Evolutionary conservation across 2,888 invertebrate species (phyloP), one percentile per base, ranked within the genome.

Genomic region (Xylophagus ater): DNA sequence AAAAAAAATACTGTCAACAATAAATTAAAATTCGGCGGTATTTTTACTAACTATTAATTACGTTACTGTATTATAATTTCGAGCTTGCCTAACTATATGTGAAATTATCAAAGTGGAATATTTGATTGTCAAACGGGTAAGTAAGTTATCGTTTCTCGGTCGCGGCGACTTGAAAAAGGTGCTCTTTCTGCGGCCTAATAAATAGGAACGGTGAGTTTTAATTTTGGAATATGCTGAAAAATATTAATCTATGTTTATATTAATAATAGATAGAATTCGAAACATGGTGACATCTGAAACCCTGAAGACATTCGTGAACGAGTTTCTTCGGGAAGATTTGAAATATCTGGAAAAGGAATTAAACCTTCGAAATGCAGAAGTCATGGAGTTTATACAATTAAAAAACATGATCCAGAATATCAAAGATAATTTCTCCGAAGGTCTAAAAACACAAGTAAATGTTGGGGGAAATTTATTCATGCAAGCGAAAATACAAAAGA

Each of bases 391-490:
- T 45, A 60, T 78, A 7, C 82, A 86, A 53, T 68, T 88, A 30
- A 78, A 79, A 57, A 78, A 76, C 40, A 70, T 76, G 1, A 71
- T 88, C 15, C 72, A 78, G 56, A 73, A 78, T 0, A 61, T 85
- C 4, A 69, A 70, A 23, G 64, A 67, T 3, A 55, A 70, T 1
- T 67, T 73, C 32, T 68, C 72, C 4, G 65, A 67, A 44, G 71
- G 71, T 19, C 66, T 78, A 34, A 78, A 78, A 52, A 78, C 80
- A 0, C 72, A 79, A 63, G 72, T 89, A 18, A 83, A 89, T 56
- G 64, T 90, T 20, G 89, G 89, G n/a, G 80, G 81, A 50, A 83
- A 81, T 58, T 81, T 87, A 49, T 89, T 83, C 53, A 77, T 84
- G 57, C 80, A 87, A 58, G 85, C 85, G 0, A 66, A 75, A 38